A percentile compares a stretch with the other conserved stretches of the same genome.
phyloP scores from a whole-genome alignment of 2,888 invertebrate genomes.

The Heliconius aoede region DNA sequence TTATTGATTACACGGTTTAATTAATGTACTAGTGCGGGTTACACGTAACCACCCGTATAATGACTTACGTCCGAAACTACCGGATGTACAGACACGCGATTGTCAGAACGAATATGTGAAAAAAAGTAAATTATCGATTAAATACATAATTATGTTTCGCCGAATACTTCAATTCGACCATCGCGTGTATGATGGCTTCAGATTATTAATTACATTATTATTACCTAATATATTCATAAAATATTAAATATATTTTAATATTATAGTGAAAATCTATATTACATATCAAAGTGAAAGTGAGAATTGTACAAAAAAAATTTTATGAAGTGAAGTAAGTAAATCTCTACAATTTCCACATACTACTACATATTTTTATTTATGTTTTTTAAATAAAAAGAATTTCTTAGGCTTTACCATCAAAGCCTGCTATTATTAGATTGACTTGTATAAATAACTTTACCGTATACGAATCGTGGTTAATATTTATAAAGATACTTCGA shows the following conservation, averaged over 20 bases:
- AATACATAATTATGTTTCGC: not conserved
- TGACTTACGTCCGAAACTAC: not conserved
- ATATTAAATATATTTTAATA: too few species aligned
- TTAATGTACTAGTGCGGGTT: not conserved
- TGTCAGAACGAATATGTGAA: not conserved
- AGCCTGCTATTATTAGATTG: not conserved
- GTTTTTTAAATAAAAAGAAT: too few species aligned
- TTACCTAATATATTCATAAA: too few species aligned
- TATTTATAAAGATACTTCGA: slow-evolving; percentile 50
- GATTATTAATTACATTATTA: too few species aligned
- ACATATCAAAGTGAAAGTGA: too few species aligned
- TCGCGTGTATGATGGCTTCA: too few species aligned
- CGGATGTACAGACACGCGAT: slow-evolving; percentile 11
- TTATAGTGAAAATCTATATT: too few species aligned
- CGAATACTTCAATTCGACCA: too few species aligned
- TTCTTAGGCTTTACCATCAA: too few species aligned
- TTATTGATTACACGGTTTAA: not conserved
- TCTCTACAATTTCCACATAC: too few species aligned
- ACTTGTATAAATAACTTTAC: slow-evolving; percentile 22
- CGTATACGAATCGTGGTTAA: slow-evolving; percentile 26
- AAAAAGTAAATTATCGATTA: slow-evolving; percentile 7
- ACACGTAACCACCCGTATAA: not conserved
- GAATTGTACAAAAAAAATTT: too few species aligned
- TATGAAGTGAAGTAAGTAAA: too few species aligned
- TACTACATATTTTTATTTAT: not conserved